These are phyloP conservation scores for Callosobruchus maculatus DNA, from an alignment of 2,888 invertebrate species.

Conservation along the genomic window DNA sequence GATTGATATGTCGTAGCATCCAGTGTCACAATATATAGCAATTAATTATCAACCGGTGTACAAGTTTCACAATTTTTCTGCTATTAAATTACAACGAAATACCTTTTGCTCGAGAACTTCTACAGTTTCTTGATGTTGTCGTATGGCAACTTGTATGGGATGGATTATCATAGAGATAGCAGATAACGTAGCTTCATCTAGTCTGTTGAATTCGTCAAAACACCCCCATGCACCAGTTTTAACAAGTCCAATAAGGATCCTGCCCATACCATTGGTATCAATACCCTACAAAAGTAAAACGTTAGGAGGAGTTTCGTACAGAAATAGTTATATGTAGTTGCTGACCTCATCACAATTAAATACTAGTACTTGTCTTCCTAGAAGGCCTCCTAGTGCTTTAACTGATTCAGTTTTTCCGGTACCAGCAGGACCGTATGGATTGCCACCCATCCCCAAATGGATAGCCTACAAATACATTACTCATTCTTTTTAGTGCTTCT, in stretches of 20 bases:
- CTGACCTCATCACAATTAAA: slow-evolving; percentile 94
- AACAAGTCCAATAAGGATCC: slow-evolving; percentile 90
- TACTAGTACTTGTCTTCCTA: slow-evolving; percentile 91
- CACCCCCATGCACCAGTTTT: slow-evolving; percentile 98
- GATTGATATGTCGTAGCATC: no score
- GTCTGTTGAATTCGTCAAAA: slow-evolving; percentile 98
- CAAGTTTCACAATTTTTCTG: not conserved
- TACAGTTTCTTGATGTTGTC: slow-evolving; percentile 55
- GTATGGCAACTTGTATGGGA: slow-evolving; percentile 80
- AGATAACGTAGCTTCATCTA: slow-evolving; percentile 91
- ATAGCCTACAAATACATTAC: slow-evolving; percentile 65
- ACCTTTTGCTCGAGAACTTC: slow-evolving; percentile 55
- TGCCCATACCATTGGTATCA: slow-evolving; percentile 90
- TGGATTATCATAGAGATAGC: slow-evolving; percentile 94
- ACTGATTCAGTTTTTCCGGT: slow-evolving; percentile 99
- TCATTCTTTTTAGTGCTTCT: no score
- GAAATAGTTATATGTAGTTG: slow-evolving; percentile 6
- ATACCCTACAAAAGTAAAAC: slow-evolving; percentile 64
- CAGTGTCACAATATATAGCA: no score
- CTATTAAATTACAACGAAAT: slow-evolving; percentile 6
- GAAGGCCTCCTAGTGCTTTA: slow-evolving; percentile 85
- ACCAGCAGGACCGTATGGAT: slow-evolving; percentile 98
- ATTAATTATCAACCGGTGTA: not conserved
- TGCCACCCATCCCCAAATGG: slow-evolving; percentile 94
- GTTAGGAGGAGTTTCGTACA: not conserved